Evolutionary conservation across 2,888 invertebrate genomes (phyloP), one percentile per base, ranked within the genome.

Genomic region (Synergus gifuensis): DNA sequence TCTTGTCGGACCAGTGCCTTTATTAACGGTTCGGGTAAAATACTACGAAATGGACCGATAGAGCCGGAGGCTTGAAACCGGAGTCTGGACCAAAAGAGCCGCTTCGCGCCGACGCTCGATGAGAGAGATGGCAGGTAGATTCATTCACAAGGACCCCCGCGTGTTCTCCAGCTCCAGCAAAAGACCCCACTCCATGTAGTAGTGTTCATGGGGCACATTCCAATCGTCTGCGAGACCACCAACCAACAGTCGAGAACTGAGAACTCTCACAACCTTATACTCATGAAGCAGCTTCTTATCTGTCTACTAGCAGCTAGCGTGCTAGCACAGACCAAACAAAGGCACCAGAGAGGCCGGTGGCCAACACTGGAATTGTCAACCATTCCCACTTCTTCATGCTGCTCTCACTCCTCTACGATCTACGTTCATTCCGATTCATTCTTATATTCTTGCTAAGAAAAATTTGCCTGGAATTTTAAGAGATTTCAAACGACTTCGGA

Each of bases 131-230:
- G 79, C 82, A 82, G 79, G 79, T 79, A 77, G 76, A 69, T 83
- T 81, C 82, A 82, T 83, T 83, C 82, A 80, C 83, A 77, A 81
- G 79, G 78, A 83, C 81, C 81, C 83, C 82, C 80, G 67, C 81
- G 81, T 77, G 76, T 78, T 79, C 76, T 76, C 76, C 76, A 78
- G 73, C 77, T 58, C 44, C 44, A 44, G 44, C 44, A 44, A 44
- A 9, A 44, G 44, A 44, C 44, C 44, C 11, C 44, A 49, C 58
- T 58, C 58, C 36, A 5, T 8, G 58, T 18, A 58, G 18, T 58
- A 58, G 18, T 58, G 58, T 58, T 58, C 58, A 58, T 58, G 58
- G 58, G 58, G 58, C 18, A 58, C 58, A 58, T 58, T 58, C 58
- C 58, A 58, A 58, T 18, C 58, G 58, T 58, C 58, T 58, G 58